Percentiles rank a stretch among this genome's conserved stretches.
These are phyloP conservation scores for Eulithis testata DNA, from an alignment of 2,888 invertebrate genomes.

Conservation along the genomic window DNA sequence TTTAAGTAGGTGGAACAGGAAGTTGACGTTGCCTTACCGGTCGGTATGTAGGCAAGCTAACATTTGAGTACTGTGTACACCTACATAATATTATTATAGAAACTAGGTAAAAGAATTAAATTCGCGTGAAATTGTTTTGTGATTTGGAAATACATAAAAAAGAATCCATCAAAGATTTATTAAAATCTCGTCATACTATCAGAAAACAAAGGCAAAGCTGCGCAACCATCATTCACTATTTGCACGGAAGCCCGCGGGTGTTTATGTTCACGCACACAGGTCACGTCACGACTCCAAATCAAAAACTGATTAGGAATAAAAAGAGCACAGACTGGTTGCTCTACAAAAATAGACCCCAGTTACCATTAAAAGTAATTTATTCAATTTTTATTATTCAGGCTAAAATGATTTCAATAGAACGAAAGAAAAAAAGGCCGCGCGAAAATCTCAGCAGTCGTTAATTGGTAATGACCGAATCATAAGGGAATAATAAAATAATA, in stretches of 20 bases:
- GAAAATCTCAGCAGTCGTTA: slow-evolving; percentile 34
- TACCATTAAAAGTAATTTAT: slow-evolving; percentile 75
- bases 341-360: slow-evolving; percentile 64
- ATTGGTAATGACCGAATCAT: slow-evolving; percentile 56
- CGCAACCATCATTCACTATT: slow-evolving; percentile 45
- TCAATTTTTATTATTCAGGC: slow-evolving; percentile 66
- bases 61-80: slow-evolving; percentile 7
- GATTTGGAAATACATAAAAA: neutral
- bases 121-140: too few relatives aligned
- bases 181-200: slow-evolving; percentile 9
- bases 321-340: slow-evolving; percentile 59
- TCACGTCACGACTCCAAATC: slow-evolving; percentile 81
- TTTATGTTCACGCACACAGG: slow-evolving; percentile 65
- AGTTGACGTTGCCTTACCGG: slow-evolving; percentile 33
- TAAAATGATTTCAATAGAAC: slow-evolving; percentile 58
- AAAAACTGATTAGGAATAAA: slow-evolving; percentile 76
- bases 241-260: slow-evolving; percentile 65
- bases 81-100: slow-evolving; percentile 1
- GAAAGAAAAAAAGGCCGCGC: slow-evolving; percentile 40
- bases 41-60: slow-evolving; percentile 23
- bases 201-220: slow-evolving; percentile 20
- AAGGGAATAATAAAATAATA: slow-evolving; percentile 45
- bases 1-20: slow-evolving; percentile 41
- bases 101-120: too few relatives aligned
- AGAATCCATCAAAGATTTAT: neutral